Conservation (phyloP, 2,113 vertebrate species). For the Capreolus pygargus region DNA sequence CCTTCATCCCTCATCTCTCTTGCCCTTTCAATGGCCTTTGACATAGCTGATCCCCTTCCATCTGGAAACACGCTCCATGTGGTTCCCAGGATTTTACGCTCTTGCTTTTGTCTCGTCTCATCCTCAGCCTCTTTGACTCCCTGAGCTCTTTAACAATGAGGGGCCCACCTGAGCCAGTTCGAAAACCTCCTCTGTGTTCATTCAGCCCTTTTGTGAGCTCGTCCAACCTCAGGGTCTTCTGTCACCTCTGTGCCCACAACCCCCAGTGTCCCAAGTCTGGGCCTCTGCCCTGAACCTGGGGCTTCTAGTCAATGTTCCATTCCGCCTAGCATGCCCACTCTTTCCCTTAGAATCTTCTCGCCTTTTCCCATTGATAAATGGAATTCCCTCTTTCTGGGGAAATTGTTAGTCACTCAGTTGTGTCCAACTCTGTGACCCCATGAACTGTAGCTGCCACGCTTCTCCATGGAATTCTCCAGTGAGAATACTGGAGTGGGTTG, state of each 20-base stretch:
- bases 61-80: not conserved
- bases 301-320: not conserved
- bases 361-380: not conserved
- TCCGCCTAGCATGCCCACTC: not conserved
- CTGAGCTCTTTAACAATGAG: not conserved
- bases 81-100: not conserved
- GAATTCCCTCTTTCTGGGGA: not conserved
- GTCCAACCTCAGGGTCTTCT: not conserved
- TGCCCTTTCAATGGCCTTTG: not conserved
- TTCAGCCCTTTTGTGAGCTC: not conserved
- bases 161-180: not conserved
- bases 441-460: not conserved
- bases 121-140: not conserved
- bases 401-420: not conserved
- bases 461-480: not conserved
- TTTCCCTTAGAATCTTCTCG: not conserved
- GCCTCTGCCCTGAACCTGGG: not conserved
- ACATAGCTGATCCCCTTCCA: not conserved
- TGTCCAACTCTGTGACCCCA: not conserved
- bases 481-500: not conserved
- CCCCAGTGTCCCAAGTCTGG: not conserved
- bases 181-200: not conserved
- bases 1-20: not conserved
- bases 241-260: not conserved
- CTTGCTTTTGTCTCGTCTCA: not conserved